Conservation (phyloP, 2,113 vertebrate genomes). For the Bujurquina vittata region DNA sequence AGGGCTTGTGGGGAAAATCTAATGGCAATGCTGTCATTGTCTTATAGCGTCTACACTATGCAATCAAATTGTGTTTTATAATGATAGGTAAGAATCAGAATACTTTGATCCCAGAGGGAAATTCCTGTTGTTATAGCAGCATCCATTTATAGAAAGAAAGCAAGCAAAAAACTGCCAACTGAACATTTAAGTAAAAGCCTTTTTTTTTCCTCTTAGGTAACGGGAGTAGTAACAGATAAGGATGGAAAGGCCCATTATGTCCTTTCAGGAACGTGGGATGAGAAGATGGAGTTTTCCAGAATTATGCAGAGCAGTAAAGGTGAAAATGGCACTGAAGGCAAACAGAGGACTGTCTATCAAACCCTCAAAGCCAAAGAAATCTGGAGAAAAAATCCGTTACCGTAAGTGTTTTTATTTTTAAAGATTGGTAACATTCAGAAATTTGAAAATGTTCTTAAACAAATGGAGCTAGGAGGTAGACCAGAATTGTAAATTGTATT, state of each 20-base stretch:
- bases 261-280: constrained; percentile 95
- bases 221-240: constrained; percentile 91
- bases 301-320: constrained; percentile 80
- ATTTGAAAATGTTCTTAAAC: neutral
- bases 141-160: too few species aligned
- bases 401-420: constrained; percentile 81
- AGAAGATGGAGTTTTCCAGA: constrained; percentile 95
- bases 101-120: too few species aligned
- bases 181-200: neutral
- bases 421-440: neutral
- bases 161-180: neutral
- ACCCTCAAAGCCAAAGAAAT: constrained; percentile 88
- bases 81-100: neutral
- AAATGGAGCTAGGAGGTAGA: neutral
- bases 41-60: neutral
- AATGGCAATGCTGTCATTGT: neutral
- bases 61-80: neutral
- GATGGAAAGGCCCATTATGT: constrained; percentile 90
- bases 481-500: neutral
- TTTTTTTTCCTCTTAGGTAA: constrained; percentile 82
- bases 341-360: constrained; percentile 85
- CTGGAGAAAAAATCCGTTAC: constrained; percentile 92
- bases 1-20: neutral
- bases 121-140: too few species aligned
- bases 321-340: constrained; percentile 87